phyloP scores from a whole-genome alignment of 2,888 invertebrate genomes.

The Thysanoteuthis rhombus region DNA sequence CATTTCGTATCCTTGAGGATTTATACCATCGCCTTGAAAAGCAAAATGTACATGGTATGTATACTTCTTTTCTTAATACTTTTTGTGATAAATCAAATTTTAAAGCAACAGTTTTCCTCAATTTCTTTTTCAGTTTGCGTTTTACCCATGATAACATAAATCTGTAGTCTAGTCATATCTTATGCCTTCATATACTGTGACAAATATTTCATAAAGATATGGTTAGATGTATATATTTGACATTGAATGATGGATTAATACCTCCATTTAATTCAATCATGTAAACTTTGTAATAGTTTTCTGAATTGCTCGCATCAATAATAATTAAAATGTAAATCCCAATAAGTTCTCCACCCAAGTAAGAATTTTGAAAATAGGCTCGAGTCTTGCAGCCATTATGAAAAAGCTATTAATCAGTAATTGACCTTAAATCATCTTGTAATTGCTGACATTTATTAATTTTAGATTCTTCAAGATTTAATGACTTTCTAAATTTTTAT shows the following conservation, averaged over 20 bases:
- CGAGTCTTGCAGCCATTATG: no score
- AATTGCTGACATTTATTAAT: background rate
- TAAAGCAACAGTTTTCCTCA: background rate
- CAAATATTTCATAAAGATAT: no score
- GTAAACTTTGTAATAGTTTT: background rate
- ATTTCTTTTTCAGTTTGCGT: background rate
- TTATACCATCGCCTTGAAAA: slow-evolving; percentile 15
- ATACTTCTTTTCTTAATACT: background rate
- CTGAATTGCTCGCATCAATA: background rate
- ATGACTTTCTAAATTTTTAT: background rate
- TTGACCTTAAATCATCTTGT: background rate
- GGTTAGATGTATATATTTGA: background rate
- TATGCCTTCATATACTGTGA: no score
- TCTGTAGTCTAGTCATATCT: background rate
- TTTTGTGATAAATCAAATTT: background rate
- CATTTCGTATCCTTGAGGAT: slow-evolving; percentile 32
- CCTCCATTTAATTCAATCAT: background rate
- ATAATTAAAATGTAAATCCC: background rate
- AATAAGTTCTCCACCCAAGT: background rate
- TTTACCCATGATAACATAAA: background rate
- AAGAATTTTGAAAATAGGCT: no score
- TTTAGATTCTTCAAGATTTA: background rate
- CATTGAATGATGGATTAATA: background rate
- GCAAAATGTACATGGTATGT: background rate
- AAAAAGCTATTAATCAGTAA: background rate